Conservation (phyloP, 2,797 vertebrate genomes). For the Phaenicophaeus curvirostris region DNA sequence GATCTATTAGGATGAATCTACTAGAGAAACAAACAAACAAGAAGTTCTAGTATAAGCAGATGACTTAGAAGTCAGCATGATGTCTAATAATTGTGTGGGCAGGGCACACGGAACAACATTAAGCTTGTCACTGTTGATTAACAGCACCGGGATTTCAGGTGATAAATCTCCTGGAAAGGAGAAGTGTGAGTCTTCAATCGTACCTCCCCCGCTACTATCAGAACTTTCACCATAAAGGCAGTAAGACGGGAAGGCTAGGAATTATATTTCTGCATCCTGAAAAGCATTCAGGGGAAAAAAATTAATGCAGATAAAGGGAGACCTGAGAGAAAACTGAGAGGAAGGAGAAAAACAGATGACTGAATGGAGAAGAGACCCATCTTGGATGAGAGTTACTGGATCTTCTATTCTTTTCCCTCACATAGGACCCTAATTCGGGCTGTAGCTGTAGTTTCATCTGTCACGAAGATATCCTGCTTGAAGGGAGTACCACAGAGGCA, state of each 20-base stretch:
- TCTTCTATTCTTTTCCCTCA: not conserved
- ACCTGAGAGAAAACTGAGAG: not conserved
- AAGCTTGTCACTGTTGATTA: not conserved
- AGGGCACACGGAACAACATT: not conserved
- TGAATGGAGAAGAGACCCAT: not conserved
- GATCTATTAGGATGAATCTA: not conserved
- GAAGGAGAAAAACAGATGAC: not conserved
- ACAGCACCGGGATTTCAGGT: not conserved
- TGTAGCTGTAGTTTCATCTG: not conserved
- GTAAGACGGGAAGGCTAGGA: not conserved
- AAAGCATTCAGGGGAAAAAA: not conserved
- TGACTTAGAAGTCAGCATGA: not conserved
- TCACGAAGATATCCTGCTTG: not conserved
- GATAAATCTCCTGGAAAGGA: not conserved
- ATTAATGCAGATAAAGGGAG: not conserved
- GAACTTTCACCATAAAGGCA: not conserved
- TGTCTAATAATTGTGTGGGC: not conserved
- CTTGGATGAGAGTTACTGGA: not conserved
- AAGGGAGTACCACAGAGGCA: not conserved
- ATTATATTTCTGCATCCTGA: not conserved
- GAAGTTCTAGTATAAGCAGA: not conserved
- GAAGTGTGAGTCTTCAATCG: not conserved
- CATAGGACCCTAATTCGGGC: not conserved
- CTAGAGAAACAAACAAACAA: not conserved
- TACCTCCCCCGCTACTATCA: not conserved